Evolutionary conservation across 2,888 invertebrate species (phyloP), one percentile per base, ranked within the genome.

Genomic region (Suillia variegata): DNA sequence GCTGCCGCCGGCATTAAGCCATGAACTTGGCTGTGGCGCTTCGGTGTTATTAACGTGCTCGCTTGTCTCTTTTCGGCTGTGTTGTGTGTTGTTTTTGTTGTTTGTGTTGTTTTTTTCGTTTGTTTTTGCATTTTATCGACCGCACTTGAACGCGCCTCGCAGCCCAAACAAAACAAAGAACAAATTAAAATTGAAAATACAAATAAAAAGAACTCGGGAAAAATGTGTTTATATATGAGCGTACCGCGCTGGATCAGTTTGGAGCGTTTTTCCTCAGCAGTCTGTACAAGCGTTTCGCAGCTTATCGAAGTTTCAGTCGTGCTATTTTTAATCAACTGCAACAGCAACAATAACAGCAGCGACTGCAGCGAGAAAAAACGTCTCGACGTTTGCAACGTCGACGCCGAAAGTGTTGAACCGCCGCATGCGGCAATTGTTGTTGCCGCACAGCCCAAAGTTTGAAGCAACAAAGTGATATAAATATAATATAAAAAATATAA

Each of bases 171-270:
- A 18, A 20, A 20, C 6, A 33, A 53, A 17, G 12, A 51, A 33
- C 8, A 6, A 17, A 24, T 15, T 4, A 51, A n/a, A 31, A 26
- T 10, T 15, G 8, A 34, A n/a, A 4, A 34, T 2, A 34, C 4
- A 34, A 34, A 34, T 34, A n/a, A n/a, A 34, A 13, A 34, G 3
- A 34, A 34, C 15, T 34, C 38, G 13, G 38, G 13, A 34, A 45
- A 5, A 13, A 70, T 70, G 70, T 70, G 70, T 64, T 63, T 70
- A 54, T 70, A 69, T 54, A 68, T 70, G 68, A 70, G 65, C 52
- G 67, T 69, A 47, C 70, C 70, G 56, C 67, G 65, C 52, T 70
- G 70, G 69, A 67, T 68, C 64, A 66, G 67, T 68, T 64, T 70
- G 63, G 68, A 70, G 62, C 67, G 68, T 64, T 62, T 70, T 54